Base-by-base conservation (phyloP, 2,888 invertebrate genomes). In the Tipula confusa region DNA sequence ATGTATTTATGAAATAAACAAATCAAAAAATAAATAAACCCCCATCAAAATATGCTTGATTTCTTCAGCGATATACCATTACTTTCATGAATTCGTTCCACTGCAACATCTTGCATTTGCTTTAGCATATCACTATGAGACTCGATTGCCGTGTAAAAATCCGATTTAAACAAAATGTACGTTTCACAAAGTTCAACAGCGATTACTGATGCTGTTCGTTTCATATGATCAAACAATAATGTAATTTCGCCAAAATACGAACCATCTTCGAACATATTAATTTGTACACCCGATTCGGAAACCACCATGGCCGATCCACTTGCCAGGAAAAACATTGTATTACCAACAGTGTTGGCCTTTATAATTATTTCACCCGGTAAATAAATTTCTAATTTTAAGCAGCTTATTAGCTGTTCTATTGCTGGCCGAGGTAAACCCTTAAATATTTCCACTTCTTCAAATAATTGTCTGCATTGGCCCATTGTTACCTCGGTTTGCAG, bases 311-410 rank as follows among this genome's bases (percentile, higher is more conserved):
- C 92, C 0, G 91, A 91, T 7, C 92, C 92, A 18, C 88, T 89
- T 1, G 91, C 90, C 84, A 92, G 91, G 85, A 92, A 92, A 86
- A 91, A 92, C 92, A 92, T 92, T 82, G 90, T 90, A 84, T 91
- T 88, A 0, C 92, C 92, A 0, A 88, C 86, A 6, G 91, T 90
- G 85, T 90, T 90, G 0, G 90, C 91, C 84, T 89, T 88, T 0
- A 92, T 88, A 48, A 92, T 91, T 1, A 92, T 88, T 85, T 92
- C 92, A 85, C 92, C 91, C 0, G 90, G 89, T 38, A 92, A 86
- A 85, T 90, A 92, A 29, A 92, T 89, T 87, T 92, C 91, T 0
- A 90, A 90, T 36, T 87, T 88, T 5, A 92, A 86, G 79, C 90
- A 88, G 0, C 90, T 88, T 0, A 92, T 91, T 83, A 92, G 91